A percentile compares a stretch with the other conserved stretches of the same genome.
phyloP scores from a whole-genome alignment of 2,888 invertebrate genomes.

The Syritta pipiens region DNA sequence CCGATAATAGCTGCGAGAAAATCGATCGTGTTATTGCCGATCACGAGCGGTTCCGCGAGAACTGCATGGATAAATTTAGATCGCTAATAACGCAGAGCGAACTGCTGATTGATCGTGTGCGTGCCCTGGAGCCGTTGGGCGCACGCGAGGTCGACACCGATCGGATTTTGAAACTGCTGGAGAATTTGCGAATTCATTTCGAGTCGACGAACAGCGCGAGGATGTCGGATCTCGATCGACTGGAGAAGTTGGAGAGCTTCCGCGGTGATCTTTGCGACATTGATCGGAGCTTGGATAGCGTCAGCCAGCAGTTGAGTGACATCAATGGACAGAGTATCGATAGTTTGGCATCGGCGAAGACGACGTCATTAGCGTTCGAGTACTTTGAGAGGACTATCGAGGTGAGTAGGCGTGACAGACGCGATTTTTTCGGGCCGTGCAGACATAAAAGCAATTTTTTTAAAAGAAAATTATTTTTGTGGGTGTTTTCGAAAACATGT shows the following conservation, averaged over 20 bases:
- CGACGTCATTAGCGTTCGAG: slow-evolving; percentile 85
- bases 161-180: slow-evolving; percentile 83
- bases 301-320: slow-evolving; percentile 83
- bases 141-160: slow-evolving; percentile 85
- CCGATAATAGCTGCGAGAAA: slow-evolving; percentile 77
- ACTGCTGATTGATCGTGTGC: slow-evolving; percentile 84
- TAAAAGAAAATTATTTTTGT: background rate
- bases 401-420: slow-evolving; percentile 79
- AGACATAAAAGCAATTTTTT: no score
- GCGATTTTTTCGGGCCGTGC: background rate
- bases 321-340: slow-evolving; percentile 86
- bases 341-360: slow-evolving; percentile 85
- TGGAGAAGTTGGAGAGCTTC: slow-evolving; percentile 85
- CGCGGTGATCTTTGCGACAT: slow-evolving; percentile 86
- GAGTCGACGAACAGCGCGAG: slow-evolving; percentile 83
- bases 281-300: slow-evolving; percentile 85
- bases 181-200: slow-evolving; percentile 83
- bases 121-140: slow-evolving; percentile 85
- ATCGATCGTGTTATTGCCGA: slow-evolving; percentile 82
- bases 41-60: slow-evolving; percentile 84
- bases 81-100: slow-evolving; percentile 85
- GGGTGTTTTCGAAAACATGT: background rate
- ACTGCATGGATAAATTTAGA: slow-evolving; percentile 84
- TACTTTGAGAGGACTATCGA: slow-evolving; percentile 89
- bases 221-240: slow-evolving; percentile 83